Conservation (phyloP, 1,140 invertebrate species). For the Rhyzopertha dominica region DNA sequence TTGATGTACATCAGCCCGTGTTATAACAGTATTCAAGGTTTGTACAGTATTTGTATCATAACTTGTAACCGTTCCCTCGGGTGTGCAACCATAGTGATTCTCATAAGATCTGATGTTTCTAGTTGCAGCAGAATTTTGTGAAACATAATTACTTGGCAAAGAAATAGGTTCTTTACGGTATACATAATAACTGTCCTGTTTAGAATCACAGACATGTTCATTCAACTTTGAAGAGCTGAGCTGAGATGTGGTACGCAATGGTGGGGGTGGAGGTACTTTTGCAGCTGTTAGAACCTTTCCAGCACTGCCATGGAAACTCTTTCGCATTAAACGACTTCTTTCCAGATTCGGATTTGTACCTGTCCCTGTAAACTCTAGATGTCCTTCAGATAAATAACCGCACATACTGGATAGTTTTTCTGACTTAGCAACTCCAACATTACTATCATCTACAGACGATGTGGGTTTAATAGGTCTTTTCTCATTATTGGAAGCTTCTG, state of each 20-base stretch:
- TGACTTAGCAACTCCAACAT: slow-evolving; percentile 50
- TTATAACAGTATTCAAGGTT: slow-evolving; percentile 63
- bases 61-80: too few species aligned
- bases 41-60: too few species aligned
- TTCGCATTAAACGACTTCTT: slow-evolving; percentile 80
- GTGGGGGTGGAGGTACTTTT: slow-evolving; percentile 82
- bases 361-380: slow-evolving; percentile 68
- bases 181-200: neutral
- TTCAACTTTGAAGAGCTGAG: slow-evolving; percentile 63
- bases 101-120: too few species aligned
- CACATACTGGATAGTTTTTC: slow-evolving; percentile 54
- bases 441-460: slow-evolving; percentile 68
- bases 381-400: slow-evolving; percentile 82
- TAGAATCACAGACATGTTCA: slow-evolving; percentile 25
- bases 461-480: slow-evolving; percentile 45
- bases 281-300: slow-evolving; percentile 72
- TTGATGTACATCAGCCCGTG: slow-evolving; percentile 74
- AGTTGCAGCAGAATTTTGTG: too few species aligned
- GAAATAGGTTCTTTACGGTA: too few species aligned
- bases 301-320: slow-evolving; percentile 80
- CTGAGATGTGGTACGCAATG: slow-evolving; percentile 79
- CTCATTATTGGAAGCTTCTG: slow-evolving; percentile 62
- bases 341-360: slow-evolving; percentile 76
- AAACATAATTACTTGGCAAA: too few species aligned
- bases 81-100: too few species aligned